Evolutionary conservation across 2,113 vertebrate species (phyloP).

Genomic region (Gallinago paraguaiae): DNA sequence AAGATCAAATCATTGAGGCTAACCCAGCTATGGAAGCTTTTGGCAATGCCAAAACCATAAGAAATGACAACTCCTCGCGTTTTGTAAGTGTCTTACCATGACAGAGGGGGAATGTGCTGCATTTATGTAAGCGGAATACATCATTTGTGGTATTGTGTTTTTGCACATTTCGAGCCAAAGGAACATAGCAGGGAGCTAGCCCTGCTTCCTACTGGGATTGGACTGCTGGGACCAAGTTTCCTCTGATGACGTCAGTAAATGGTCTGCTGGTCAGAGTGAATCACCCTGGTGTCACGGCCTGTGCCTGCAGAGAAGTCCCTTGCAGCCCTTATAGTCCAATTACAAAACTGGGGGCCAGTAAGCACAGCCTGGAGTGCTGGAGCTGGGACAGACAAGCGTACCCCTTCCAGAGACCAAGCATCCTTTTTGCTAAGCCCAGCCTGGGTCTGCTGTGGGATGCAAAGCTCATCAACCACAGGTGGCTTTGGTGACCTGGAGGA

Average conservation of each 20-base stretch:
- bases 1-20: conserved; percentile 95
- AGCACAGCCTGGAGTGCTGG: background rate
- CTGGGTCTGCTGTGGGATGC: background rate
- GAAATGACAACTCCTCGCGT: conserved; percentile 94
- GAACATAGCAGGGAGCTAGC: background rate
- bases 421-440: background rate
- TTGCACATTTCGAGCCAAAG: background rate
- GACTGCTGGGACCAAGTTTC: too few species aligned
- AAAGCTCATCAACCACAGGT: background rate
- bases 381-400: background rate
- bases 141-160: accelerated
- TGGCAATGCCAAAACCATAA: conserved; percentile 92
- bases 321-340: background rate
- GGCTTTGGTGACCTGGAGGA: background rate
- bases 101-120: background rate
- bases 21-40: conserved; percentile 97
- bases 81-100: conserved; percentile 82
- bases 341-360: background rate
- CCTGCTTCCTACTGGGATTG: background rate
- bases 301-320: background rate
- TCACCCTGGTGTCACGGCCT: background rate
- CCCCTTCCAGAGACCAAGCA: background rate
- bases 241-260: background rate
- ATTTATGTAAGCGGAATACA: background rate
- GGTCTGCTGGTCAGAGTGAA: background rate